phyloP scores from a whole-genome alignment of 2,888 invertebrate species.

The Aphidius colemani region DNA sequence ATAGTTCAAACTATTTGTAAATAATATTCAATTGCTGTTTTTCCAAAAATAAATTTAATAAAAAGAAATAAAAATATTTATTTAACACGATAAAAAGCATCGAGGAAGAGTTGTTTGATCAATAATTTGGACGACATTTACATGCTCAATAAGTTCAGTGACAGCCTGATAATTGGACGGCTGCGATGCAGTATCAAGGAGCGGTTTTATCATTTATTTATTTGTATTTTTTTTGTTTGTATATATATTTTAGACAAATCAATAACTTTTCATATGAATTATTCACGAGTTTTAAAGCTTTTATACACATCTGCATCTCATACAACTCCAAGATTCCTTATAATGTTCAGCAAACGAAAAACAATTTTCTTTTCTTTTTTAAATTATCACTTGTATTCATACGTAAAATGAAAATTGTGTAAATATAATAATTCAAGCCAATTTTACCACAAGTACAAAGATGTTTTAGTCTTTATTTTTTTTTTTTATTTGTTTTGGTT shows the following conservation, averaged over 20 bases:
- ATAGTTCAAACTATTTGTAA: too few species aligned
- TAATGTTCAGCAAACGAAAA: too few species aligned
- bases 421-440: background rate
- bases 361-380: background rate
- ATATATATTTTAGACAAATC: background rate
- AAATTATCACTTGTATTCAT: slow-evolving; percentile 18
- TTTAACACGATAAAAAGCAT: background rate
- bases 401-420: background rate
- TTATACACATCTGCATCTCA: background rate
- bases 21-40: too few species aligned
- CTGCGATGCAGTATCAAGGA: slow-evolving; percentile 10
- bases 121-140: slow-evolving; percentile 4
- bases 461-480: background rate
- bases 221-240: background rate
- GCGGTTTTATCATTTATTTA: background rate
- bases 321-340: too few species aligned
- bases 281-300: background rate
- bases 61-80: too few species aligned
- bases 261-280: background rate
- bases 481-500: slow-evolving; percentile 9
- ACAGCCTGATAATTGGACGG: slow-evolving; percentile 28
- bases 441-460: slow-evolving; percentile 3
- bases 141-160: slow-evolving; percentile 2
- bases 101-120: background rate
- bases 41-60: too few species aligned